Base-by-base conservation (phyloP, 2,113 vertebrate species). In the Ivindomyrus marchei region DNA sequence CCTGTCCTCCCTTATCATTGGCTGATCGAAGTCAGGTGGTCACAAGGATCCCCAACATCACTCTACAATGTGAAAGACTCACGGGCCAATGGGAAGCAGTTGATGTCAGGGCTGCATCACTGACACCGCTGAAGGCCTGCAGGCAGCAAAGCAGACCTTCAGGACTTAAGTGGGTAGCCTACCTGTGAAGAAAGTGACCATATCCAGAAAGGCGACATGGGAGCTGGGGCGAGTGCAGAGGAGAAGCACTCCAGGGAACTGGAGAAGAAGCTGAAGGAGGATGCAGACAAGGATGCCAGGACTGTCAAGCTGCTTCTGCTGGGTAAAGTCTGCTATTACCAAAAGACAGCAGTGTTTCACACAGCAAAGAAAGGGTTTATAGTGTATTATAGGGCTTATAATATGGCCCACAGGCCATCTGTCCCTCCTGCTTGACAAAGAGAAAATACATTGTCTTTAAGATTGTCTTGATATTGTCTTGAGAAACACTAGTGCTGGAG, bases 291-390 rank as follows among this genome's bases (percentile, higher is more conserved):
- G 91, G 98, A 99, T 83, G 98, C 98, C 90, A 97, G 98, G 91
- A 99, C 98, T 0, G 98, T 99, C 94, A 99, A 99, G 93, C 96
- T 99, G 93, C 97, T 99, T 92, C 97, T 99, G 91, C 95, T 99
- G 93, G 98, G 98, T 99, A 98, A 95, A 94, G 90, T 91, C 36
- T 49, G 24, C 42, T 15, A 62, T 86, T 83, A 45, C 47, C 46
- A 31, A n/a, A 42, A 36, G 50, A 87, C 49, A 19, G 13, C 47
- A 50, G 77, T 13, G 17, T 88, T 58, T 62, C 36, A 13, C 31
- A 62, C 11, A 53, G 36, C 52, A 42, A 24, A 9, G 50, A 27
- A 36, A 53, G 47, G 85, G 15, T 36, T 80, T 80, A 80, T 36
- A 19, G 46, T n/a, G 11, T 17, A 86, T 21, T 50, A 47, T 27